phyloP scores from a whole-genome alignment of 2,113 vertebrate genomes.

The Manacus vitellinus region DNA sequence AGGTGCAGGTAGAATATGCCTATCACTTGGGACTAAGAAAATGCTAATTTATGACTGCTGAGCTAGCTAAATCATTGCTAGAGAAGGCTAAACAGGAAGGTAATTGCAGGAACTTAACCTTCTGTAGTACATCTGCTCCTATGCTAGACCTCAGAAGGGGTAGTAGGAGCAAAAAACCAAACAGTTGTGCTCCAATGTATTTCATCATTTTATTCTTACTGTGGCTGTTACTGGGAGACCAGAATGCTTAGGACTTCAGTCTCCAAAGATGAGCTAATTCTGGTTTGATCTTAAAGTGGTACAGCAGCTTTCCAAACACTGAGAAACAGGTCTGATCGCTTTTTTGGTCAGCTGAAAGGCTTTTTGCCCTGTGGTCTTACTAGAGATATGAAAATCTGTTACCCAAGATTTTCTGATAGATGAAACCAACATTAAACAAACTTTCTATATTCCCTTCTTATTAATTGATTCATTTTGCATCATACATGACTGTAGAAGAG shows the following conservation, averaged over 20 bases:
- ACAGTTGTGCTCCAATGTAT: accelerated
- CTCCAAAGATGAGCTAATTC: background rate
- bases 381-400: background rate
- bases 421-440: background rate
- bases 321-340: background rate
- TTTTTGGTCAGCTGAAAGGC: background rate
- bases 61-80: background rate
- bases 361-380: background rate
- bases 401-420: background rate
- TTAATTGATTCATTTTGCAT: background rate
- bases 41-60: background rate
- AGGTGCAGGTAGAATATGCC: background rate
- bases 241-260: background rate
- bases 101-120: background rate
- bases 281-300: background rate
- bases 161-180: background rate
- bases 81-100: background rate
- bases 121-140: background rate
- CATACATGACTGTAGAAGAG: background rate
- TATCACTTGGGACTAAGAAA: background rate
- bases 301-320: background rate
- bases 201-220: background rate
- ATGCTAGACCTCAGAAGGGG: background rate
- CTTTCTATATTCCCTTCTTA: background rate
- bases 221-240: background rate